Percentiles rank a stretch among this genome's conserved stretches.
Evolutionary conservation across 1,140 invertebrate genomes (phyloP).

Genomic region (Augochlora pura): DNA sequence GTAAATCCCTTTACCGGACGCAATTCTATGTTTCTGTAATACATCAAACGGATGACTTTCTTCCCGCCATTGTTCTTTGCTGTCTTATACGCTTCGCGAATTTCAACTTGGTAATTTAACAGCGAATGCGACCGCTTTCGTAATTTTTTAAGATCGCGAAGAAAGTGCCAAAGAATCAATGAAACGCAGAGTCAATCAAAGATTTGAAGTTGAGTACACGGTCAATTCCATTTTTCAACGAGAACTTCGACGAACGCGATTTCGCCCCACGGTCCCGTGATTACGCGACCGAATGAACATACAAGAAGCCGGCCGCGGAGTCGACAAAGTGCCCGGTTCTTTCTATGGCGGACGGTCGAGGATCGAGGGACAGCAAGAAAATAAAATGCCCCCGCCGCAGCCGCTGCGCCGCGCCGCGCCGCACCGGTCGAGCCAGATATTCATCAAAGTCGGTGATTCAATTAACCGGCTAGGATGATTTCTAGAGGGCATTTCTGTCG

Average conservation of each 20-base stretch:
- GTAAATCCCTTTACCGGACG: not conserved
- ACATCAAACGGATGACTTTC: not conserved
- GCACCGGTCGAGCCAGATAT: conserved; percentile 58
- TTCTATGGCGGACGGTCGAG: not conserved
- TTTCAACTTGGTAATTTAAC: too few species aligned
- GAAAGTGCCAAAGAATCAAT: too few species aligned
- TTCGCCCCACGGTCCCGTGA: conserved; percentile 45
- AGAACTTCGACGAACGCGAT: conserved; percentile 1
- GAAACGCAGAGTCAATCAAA: too few species aligned
- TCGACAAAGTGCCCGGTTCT: conserved; percentile 38
- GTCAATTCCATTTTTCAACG: not conserved
- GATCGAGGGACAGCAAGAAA: conserved; percentile 43
- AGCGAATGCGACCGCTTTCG: too few species aligned
- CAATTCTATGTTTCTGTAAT: not conserved
- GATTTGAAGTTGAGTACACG: too few species aligned
- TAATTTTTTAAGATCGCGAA: too few species aligned
- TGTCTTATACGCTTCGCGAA: too few species aligned
- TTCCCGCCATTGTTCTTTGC: too few species aligned
- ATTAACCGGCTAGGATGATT: conserved; percentile 70
- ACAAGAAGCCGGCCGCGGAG: conserved; percentile 44
- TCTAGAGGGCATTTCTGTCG: conserved; percentile 49
- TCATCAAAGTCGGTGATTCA: conserved; percentile 74
- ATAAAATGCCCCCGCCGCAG: conserved; percentile 53
- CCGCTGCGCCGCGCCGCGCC: not conserved
- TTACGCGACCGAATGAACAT: conserved; percentile 63